A percentile compares a stretch with the other conserved stretches of the same genome.
These are phyloP conservation scores for Zosterops borbonicus DNA, from an alignment of 2,113 vertebrate species.

Conservation along the genomic window DNA sequence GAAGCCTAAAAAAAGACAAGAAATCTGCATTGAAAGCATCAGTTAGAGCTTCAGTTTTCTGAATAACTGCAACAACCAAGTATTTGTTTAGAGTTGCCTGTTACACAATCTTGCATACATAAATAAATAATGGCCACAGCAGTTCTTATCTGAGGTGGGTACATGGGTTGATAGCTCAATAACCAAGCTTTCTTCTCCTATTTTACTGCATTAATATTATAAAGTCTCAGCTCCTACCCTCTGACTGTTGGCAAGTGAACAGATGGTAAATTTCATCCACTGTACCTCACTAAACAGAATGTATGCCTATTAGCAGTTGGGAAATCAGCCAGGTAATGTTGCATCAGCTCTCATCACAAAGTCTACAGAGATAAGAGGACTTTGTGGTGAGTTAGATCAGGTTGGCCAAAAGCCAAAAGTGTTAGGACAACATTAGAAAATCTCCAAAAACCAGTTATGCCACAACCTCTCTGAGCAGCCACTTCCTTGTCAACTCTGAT, in stretches of 20 bases:
- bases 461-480: neutral
- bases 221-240: neutral
- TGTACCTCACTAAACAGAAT: neutral
- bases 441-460: neutral
- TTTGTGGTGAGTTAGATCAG: neutral
- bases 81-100: neutral
- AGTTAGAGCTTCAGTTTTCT: neutral
- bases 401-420: neutral
- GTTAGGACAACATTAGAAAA: neutral
- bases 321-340: slow-evolving; percentile 18
- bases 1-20: neutral
- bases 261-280: slow-evolving; percentile 45
- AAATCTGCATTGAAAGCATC: neutral
- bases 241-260: slow-evolving; percentile 16
- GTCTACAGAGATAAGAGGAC: neutral
- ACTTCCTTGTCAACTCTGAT: neutral
- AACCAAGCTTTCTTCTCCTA: neutral
- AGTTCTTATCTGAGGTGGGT: neutral
- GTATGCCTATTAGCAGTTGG: slow-evolving; percentile 3
- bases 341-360: neutral
- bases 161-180: neutral
- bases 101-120: neutral
- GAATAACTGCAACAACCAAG: neutral
- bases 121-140: neutral
- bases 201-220: slow-evolving; percentile 19